Conservation (phyloP, 2,113 vertebrate species). For the Pseudorasbora parva region DNA sequence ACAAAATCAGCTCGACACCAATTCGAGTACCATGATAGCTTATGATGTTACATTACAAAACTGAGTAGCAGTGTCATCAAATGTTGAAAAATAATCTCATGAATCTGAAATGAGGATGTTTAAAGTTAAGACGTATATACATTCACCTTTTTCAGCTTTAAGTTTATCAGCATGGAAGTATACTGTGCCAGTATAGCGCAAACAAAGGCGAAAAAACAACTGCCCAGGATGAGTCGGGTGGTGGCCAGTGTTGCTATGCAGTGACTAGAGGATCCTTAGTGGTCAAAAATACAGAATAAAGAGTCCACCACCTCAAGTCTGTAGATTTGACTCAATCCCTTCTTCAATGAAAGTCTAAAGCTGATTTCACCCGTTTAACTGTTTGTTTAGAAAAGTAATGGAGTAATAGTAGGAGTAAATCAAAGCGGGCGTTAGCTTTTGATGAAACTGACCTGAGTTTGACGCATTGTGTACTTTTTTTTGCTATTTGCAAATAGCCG, state of each 20-base stretch:
- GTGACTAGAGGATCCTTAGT: background rate
- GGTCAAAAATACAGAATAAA: background rate
- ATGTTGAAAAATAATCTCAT: background rate
- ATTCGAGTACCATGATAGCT: background rate
- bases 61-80: background rate
- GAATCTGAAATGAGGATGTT: background rate
- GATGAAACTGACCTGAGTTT: too few species aligned
- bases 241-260: constrained; percentile 5
- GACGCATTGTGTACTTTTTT: too few species aligned
- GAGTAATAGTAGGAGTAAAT: too few species aligned
- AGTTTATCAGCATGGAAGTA: too few species aligned
- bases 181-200: background rate
- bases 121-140: background rate
- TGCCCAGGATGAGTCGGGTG: background rate
- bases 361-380: too few species aligned
- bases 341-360: background rate
- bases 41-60: background rate
- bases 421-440: too few species aligned
- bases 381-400: background rate
- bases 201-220: background rate
- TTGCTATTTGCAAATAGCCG: too few species aligned
- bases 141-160: too few species aligned
- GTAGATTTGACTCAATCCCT: background rate
- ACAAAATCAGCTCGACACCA: constrained; percentile 17
- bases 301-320: background rate